Base-by-base conservation (phyloP, 2,797 vertebrate genomes). In the Poecilia picta region DNA sequence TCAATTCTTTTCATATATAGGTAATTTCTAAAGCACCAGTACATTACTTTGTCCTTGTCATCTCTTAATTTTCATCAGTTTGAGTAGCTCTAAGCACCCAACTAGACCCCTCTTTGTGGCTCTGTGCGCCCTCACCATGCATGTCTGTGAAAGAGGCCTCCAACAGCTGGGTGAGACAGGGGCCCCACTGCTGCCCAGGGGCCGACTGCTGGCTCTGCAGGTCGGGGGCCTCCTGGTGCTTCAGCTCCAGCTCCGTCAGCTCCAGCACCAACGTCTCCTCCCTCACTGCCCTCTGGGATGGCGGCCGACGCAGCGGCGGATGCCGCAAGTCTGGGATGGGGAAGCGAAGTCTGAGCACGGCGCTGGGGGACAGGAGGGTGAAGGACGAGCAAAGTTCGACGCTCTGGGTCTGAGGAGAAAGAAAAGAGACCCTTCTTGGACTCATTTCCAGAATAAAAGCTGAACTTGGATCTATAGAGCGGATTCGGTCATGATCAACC, bases 271-370 rank as follows among this genome's bases (percentile, higher is more conserved):
- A 93, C 47, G 89, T 93, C 92, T 98, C 98, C 6, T 89, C 75
- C 72, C 97, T 95, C 82, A 98, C 95, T 0, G 94, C 93, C 81
- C 88, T 96, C 83, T 97, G 94, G 0, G 82, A 94, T 8, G 94
- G 91, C 16, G 96, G 95, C 7, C 96, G 92, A 3, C 96, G 96
- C 83, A 95, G 91, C 0, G 93, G 84, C 4, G 75, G 89, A 5
- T 97, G 96, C 20, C 96, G 94, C 55, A 98, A 93, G 92, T 98
- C 98, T 0, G 97, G 97, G 25, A 98, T 91, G 45, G 97, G 97
- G 90, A 98, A 98, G 70, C 93, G 96, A 72, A 98, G 93, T 79
- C 91, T 93, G 62, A 98, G 91, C 0, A 96, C 81, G 15, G 96
- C 96, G 73, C 93, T 95, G 2, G 97, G 97, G 10, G 97, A 96